These are phyloP conservation scores for Malthinus seriepunctatus DNA, from an alignment of 2,888 invertebrate species.

Conservation along the genomic window DNA sequence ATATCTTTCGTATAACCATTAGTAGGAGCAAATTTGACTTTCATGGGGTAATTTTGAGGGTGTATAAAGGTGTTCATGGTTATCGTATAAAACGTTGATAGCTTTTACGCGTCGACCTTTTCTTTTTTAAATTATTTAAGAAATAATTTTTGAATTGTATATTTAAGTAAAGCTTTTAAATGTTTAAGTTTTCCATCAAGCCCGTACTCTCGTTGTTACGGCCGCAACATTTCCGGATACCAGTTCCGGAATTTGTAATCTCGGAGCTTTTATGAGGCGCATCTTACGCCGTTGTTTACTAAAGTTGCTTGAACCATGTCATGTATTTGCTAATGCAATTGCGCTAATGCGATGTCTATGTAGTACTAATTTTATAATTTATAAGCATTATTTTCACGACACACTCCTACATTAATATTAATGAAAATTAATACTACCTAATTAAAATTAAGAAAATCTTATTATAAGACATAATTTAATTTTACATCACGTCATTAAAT, in stretches of 20 bases:
- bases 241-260: conserved; percentile 33
- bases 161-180: conserved; percentile 24
- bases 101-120: conserved; percentile 21
- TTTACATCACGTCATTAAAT: no score
- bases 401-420: not conserved
- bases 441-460: no score
- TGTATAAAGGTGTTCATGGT: conserved; percentile 23
- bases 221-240: conserved; percentile 26
- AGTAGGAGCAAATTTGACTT: conserved; percentile 27
- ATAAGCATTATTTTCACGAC: no score
- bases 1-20: conserved; percentile 25
- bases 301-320: conserved; percentile 26
- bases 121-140: conserved; percentile 22
- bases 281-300: conserved; percentile 24
- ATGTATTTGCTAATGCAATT: conserved; percentile 32
- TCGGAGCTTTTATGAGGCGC: conserved; percentile 31
- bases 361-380: conserved; percentile 1
- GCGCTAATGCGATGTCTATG: conserved; percentile 21
- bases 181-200: conserved; percentile 29
- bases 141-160: conserved; percentile 16
- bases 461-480: no score
- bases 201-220: conserved; percentile 19
- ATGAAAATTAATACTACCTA: not conserved
- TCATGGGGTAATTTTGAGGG: conserved; percentile 25
- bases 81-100: conserved; percentile 28